Percentiles rank a stretch among this genome's conserved stretches.
Conservation (phyloP, 2,888 invertebrate genomes). For the Panopea generosa region DNA sequence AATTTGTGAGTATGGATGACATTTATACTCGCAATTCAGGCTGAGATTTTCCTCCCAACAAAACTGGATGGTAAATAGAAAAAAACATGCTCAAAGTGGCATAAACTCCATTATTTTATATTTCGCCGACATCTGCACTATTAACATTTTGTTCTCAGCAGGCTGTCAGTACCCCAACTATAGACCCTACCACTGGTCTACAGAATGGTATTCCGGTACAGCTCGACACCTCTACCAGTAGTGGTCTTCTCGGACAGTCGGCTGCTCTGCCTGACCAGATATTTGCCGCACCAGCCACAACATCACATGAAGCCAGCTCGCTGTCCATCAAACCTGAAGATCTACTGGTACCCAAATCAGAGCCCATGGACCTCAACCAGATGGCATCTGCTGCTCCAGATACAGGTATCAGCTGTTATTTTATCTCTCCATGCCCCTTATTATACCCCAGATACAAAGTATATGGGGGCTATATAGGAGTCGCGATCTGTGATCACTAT, state of each 20-base stretch:
- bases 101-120: too few species aligned
- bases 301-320: constrained; percentile 26
- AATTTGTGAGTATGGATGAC: too few species aligned
- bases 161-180: constrained; percentile 13
- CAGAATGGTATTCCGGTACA: constrained; percentile 48
- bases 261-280: constrained; percentile 58
- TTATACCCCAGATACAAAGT: too few species aligned
- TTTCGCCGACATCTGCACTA: too few species aligned
- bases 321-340: constrained; percentile 53
- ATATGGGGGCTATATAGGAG: too few species aligned
- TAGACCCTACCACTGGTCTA: constrained; percentile 44
- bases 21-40: too few species aligned
- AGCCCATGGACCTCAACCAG: constrained; percentile 60
- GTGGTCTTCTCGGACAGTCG: constrained; percentile 45
- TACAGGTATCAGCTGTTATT: background rate
- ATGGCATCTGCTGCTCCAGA: constrained; percentile 19
- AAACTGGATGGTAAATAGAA: too few species aligned
- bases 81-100: too few species aligned
- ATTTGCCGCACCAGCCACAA: constrained; percentile 48
- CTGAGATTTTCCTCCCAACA: too few species aligned
- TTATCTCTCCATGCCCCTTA: too few species aligned
- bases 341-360: constrained; percentile 65
- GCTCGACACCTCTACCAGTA: constrained; percentile 45
- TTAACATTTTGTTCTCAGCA: too few species aligned
- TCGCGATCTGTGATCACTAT: too few species aligned